Evolutionary conservation across 2,113 vertebrate species (phyloP).

Genomic region (Engystomops pustulosus): DNA sequence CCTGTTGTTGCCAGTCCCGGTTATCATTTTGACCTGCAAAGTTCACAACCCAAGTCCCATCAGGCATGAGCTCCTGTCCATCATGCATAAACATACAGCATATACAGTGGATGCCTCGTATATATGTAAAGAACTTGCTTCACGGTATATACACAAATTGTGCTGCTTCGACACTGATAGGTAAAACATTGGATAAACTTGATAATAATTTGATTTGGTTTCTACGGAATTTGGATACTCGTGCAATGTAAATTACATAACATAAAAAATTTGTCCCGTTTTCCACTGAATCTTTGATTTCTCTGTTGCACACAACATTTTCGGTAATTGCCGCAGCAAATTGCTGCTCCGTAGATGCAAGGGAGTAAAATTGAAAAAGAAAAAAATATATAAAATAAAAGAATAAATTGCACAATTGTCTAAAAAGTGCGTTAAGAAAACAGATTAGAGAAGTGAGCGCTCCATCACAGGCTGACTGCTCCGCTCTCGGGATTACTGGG

Average conservation of each 20-base stretch:
- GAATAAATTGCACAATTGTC: slow-evolving; percentile 38
- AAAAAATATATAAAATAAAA: no score
- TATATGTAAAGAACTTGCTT: no score
- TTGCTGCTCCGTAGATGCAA: slow-evolving; percentile 5
- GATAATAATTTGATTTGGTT: no score
- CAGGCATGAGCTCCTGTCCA: no score
- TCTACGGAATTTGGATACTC: not conserved
- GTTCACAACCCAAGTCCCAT: no score
- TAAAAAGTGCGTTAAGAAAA: slow-evolving; percentile 35
- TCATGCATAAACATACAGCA: no score
- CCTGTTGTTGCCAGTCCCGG: no score
- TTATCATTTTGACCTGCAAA: no score
- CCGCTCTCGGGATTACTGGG: slow-evolving; percentile 3
- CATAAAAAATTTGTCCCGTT: not conserved
- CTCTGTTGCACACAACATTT: slow-evolving; percentile 1
- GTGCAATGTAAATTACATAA: not conserved
- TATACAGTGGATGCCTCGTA: no score
- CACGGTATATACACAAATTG: no score
- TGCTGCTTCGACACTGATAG: no score
- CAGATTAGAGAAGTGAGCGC: slow-evolving; percentile 15
- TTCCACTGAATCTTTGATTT: not conserved
- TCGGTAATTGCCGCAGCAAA: slow-evolving; percentile 21
- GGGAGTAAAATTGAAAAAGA: not conserved
- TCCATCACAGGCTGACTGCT: not conserved
- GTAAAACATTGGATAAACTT: no score